Evolutionary conservation across 2,888 invertebrate species (phyloP).

Genomic region (Diaprepes abbreviatus): DNA sequence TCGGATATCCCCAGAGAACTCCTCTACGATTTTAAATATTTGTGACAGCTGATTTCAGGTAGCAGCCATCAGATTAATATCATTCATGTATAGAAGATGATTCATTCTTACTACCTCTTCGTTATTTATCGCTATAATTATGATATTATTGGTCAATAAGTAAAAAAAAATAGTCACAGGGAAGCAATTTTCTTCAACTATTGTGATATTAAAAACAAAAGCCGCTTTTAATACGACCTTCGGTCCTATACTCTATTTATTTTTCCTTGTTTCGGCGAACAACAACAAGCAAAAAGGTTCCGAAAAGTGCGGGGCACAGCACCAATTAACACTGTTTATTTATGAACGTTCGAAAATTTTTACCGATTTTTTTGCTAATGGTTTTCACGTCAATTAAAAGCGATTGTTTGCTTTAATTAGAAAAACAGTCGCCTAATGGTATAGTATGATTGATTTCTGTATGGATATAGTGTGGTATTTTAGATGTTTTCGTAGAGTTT

Average conservation of each 20-base stretch:
- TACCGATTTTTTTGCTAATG: constrained; percentile 26
- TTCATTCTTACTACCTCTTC: no score
- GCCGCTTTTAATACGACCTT: no score
- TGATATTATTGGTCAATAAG: no score
- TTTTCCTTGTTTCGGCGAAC: background rate
- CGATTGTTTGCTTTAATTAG: constrained; percentile 31
- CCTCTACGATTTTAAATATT: no score
- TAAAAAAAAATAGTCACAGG: no score
- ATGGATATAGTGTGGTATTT: background rate
- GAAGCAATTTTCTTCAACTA: no score
- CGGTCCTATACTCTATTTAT: constrained; percentile 1
- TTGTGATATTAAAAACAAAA: no score
- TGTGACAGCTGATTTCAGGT: no score
- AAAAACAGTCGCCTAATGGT: constrained; percentile 29
- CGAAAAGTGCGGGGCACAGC: background rate
- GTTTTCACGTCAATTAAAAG: constrained; percentile 34
- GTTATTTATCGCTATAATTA: no score
- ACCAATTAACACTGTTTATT: constrained; percentile 31
- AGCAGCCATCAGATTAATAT: no score
- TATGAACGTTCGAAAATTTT: constrained; percentile 26
- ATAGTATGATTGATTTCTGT: constrained; percentile 29
- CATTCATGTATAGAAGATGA: no score
- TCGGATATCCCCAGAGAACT: no score
- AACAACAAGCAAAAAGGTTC: constrained; percentile 2
- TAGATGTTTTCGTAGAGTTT: background rate